Base-by-base conservation (phyloP, 2,113 vertebrate genomes). In the Catagonus wagneri region DNA sequence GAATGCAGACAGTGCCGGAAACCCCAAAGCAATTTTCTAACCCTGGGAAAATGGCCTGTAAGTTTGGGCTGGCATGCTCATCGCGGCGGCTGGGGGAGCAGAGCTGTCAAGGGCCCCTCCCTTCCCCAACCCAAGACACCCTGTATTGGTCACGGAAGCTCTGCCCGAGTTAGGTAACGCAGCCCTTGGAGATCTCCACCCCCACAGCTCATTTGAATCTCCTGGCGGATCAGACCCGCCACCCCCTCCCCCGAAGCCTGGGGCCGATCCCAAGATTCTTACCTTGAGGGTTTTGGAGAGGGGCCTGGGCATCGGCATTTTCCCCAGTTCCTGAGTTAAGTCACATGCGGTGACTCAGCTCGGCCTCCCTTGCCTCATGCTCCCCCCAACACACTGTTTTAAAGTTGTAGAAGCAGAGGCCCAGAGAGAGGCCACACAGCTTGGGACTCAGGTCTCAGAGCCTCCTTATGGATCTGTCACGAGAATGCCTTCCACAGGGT, bases 1-100 rank as follows among this genome's bases (percentile, higher is more conserved):
- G 97, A 98, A 98, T 97, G 95, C 93, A 97, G 97, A 97, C 96
- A 93, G 83, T 97, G 32, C 96, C 80, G 56, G 96, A 98, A 98
- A 98, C 60, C 95, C 94, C 58, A 52, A 92, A 97, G 95, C 81
- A 96, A 95, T 95, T 89, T 98, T 32, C 15, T 76, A 97, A 97
- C 92, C 95, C 17, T 0, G 20, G 50, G 96, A 93, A 97, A 93
- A 94, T 94, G 96, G 71, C 71, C 87, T 92, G 29, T 32, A 89
- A 89, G 60, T 95, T 94, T 92, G 56, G 66, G 68, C 34, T 90
- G 63, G 39, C 79, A 75, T 65, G 52, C n/a, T 83, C 34, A 29
- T 19, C 15, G 69, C 69, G 60, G 32, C 52, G 60, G 27, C 69
- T 92, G 74, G 29, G 14, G 10, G 71, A 95, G 34, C 34, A 36